A percentile compares a stretch with the other conserved stretches of the same genome.
Conservation (phyloP, 2,888 invertebrate species). For the Exephanes ischioxanthus region DNA sequence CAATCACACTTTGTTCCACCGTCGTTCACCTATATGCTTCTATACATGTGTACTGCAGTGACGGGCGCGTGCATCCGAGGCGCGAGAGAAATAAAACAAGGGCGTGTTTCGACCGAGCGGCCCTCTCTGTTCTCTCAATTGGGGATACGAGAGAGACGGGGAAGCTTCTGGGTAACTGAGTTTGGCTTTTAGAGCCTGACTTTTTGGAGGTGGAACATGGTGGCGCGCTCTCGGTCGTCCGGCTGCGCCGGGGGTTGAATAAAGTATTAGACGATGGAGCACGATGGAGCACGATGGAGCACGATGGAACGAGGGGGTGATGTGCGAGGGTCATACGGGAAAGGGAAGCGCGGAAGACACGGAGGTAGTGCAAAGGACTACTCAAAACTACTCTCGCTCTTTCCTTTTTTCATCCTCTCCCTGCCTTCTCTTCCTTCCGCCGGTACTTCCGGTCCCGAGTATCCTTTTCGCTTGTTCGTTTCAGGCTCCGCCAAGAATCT, state of each 20-base stretch:
- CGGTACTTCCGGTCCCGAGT: slow-evolving; percentile 6
- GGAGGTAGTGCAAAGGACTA: slow-evolving; percentile 60
- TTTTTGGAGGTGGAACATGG: slow-evolving; percentile 53
- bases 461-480: slow-evolving; percentile 20
- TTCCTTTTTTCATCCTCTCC: background rate
- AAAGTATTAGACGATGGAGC: slow-evolving; percentile 76
- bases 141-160: background rate
- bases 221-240: slow-evolving; percentile 60
- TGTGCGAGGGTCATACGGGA: slow-evolving; percentile 11
- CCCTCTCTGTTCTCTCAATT: slow-evolving; percentile 47
- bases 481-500: background rate
- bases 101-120: slow-evolving; percentile 41
- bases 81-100: slow-evolving; percentile 63
- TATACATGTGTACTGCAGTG: background rate
- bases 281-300: too few relatives aligned
- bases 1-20: slow-evolving; percentile 40
- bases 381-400: slow-evolving; percentile 61
- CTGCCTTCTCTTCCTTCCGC: slow-evolving; percentile 32
- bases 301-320: slow-evolving; percentile 38
- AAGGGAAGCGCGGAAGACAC: slow-evolving; percentile 44
- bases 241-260: slow-evolving; percentile 73
- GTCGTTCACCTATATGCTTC: background rate
- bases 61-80: slow-evolving; percentile 32
- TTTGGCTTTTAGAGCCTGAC: slow-evolving; percentile 76
- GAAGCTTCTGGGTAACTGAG: slow-evolving; percentile 72